Evolutionary conservation across 2,797 vertebrate genomes (phyloP), one percentile per base, ranked within the genome.

Genomic region (Gadopsis marmoratus): DNA sequence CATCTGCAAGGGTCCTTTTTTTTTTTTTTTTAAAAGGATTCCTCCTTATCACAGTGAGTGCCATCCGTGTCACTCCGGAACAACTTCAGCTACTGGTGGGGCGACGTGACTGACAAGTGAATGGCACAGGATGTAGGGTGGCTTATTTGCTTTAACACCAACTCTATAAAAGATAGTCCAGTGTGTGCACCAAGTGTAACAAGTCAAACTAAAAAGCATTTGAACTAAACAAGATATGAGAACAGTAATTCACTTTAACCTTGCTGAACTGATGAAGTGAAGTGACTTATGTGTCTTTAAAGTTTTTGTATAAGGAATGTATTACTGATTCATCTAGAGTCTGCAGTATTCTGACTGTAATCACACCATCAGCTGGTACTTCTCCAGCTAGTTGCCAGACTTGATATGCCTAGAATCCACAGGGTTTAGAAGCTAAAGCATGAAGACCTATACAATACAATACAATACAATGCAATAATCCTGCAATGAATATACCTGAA

Each of bases 21-120:
- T 89, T 82, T 84, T 58, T n/a, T 76, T 63, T 62, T 91, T 83
- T 88, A 81, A 68, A 93, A 82, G 81, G 89, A 93, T 88, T 91
- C 88, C 78, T 89, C 60, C 89, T 91, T 93, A 93, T 94, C 94
- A 75, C 76, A 75, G 72, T 14, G 65, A 79, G 84, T 81, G 79
- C 76, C 85, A 87, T 88, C 88, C 77, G 59, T 88, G 89, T 88
- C 86, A 90, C 77, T 88, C 79, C 37, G 19, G 75, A 70, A 83
- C 88, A 84, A 88, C 83, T 89, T 90, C 37, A 82, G 81, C 54
- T 70, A 56, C 72, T 73, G 69, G 55, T 50, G 43, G 26, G 21
- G 39, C 2, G 23, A 86, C 50, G 65, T 78, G 73, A 87, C 83
- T 86, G 76, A 85, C 60, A 81, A 82, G 37, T 72, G 59, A 73